Conservation (phyloP, 2,113 vertebrate species). For the Scatophagus argus region DNA sequence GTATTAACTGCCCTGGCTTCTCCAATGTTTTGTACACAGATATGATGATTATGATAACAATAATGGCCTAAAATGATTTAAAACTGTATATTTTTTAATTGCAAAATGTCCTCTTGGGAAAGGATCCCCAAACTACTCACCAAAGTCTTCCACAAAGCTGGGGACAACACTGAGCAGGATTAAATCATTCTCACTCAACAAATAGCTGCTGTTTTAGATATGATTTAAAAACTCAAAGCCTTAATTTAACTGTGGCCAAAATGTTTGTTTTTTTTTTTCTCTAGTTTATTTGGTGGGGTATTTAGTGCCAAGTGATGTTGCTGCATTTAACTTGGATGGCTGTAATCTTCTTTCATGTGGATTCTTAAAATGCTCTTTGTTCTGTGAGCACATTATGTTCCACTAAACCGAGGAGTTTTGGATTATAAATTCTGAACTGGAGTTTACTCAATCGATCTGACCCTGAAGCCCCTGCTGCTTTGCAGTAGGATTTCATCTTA, state of each 20-base stretch:
- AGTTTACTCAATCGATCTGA: not conserved
- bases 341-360: not conserved
- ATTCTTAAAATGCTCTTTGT: no score
- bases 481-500: not conserved
- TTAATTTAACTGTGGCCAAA: not conserved
- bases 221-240: not conserved
- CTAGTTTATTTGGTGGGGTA: not conserved
- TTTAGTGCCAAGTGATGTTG: no score
- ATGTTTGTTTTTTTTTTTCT: not conserved
- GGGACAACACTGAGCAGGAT: no score
- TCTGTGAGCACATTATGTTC: not conserved
- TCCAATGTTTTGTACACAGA: no score
- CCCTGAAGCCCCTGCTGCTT: not conserved
- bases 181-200: not conserved
- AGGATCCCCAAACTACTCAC: no score
- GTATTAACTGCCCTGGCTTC: no score
- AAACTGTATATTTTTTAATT: no score
- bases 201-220: not conserved
- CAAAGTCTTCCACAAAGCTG: no score
- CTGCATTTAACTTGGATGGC: not conserved
- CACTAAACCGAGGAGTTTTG: not conserved
- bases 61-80: no score
- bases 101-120: no score
- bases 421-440: not conserved
- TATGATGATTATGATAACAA: no score